Evolutionary conservation across 2,113 vertebrate species (phyloP).

Genomic region (Hypanus sabinus): DNA sequence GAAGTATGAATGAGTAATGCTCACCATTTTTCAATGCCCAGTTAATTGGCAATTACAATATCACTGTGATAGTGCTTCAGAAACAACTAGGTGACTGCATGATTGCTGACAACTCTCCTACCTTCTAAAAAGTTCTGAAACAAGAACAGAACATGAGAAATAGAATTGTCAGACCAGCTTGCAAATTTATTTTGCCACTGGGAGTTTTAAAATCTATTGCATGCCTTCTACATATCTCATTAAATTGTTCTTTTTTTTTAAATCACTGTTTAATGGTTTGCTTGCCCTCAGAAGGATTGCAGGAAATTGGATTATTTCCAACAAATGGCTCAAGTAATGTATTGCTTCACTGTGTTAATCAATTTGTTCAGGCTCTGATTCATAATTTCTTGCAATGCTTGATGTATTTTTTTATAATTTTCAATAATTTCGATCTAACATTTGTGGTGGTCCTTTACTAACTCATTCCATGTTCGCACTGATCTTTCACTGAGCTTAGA

Average conservation of each 20-base stretch:
- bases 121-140: background rate
- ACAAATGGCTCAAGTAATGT: background rate
- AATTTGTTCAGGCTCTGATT: background rate
- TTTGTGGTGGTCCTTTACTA: background rate
- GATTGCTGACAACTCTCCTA: background rate
- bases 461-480: background rate
- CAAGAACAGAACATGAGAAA: too few relatives aligned
- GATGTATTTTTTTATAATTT: background rate
- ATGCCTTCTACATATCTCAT: background rate
- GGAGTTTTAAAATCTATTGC: background rate
- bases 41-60: too few relatives aligned
- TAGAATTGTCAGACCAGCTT: background rate
- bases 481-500: background rate
- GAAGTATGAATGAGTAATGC: too few relatives aligned
- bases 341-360: background rate
- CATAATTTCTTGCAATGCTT: too few relatives aligned
- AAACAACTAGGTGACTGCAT: background rate
- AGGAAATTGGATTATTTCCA: background rate
- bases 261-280: background rate
- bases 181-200: background rate
- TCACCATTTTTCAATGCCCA: too few relatives aligned
- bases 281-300: background rate
- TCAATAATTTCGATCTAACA: background rate
- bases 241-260: background rate
- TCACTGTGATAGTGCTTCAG: background rate